phyloP scores from a whole-genome alignment of 2,113 vertebrate species.

The Otocyon megalotis region DNA sequence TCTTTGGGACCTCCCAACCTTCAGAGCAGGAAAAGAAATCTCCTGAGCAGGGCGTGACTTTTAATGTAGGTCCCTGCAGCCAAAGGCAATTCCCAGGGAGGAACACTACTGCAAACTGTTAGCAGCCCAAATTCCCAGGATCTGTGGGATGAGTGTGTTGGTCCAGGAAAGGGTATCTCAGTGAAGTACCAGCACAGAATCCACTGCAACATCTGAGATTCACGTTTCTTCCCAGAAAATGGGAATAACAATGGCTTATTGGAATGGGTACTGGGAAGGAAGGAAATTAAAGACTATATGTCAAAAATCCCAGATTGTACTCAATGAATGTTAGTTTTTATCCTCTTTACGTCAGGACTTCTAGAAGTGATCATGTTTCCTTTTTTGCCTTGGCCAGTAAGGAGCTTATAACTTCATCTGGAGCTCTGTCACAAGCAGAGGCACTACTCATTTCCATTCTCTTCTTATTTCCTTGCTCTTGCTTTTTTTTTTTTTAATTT shows the following conservation, averaged over 20 bases:
- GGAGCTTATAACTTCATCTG: not conserved
- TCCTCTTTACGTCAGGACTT: not conserved
- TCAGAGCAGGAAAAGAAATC: not conserved
- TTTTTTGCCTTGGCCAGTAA: conserved; percentile 41
- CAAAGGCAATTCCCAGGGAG: not conserved
- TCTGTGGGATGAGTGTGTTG: not conserved
- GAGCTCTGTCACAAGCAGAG: not conserved
- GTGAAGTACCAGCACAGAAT: not conserved
- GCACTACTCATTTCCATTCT: not conserved
- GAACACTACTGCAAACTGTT: not conserved
- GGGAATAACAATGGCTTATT: not conserved
- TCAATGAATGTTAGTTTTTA: not conserved
- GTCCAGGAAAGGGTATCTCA: not conserved
- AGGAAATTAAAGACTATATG: not conserved
- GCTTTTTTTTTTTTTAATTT: not conserved
- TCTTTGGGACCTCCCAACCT: not conserved
- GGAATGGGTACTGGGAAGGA: not conserved
- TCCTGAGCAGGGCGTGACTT: not conserved
- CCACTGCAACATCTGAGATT: not conserved
- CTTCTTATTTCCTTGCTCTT: not conserved
- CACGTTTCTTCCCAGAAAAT: not conserved
- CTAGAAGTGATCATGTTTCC: not conserved
- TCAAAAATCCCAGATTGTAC: conserved; percentile 4
- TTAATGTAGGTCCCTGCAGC: not conserved
- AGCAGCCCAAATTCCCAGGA: not conserved